Evolutionary conservation across 2,888 invertebrate species (phyloP).

Genomic region (Octonoba sinensis): DNA sequence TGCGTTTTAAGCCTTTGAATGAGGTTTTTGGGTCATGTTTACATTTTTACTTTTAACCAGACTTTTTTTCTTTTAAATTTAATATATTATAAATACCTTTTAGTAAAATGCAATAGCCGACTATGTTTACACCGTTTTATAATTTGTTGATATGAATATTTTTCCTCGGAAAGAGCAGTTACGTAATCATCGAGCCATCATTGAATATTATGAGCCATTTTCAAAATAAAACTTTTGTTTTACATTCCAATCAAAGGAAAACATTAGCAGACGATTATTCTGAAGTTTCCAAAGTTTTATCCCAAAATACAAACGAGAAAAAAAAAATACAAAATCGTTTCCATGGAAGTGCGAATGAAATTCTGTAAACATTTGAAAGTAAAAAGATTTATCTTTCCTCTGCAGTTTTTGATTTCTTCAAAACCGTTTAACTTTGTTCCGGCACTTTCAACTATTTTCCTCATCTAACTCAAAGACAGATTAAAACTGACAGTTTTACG

Average conservation of each 20-base stretch:
- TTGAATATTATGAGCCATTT: no score
- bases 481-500: no score
- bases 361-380: not conserved
- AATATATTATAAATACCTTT: no score
- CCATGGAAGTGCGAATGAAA: not conserved
- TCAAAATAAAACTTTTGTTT: not conserved
- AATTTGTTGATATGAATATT: conserved; percentile 9
- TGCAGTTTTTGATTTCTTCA: no score
- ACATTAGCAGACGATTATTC: no score
- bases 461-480: no score
- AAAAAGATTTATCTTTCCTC: no score
- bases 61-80: conserved; percentile 4
- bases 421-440: no score
- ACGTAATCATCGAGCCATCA: not conserved
- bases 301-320: no score
- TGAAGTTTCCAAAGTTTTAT: no score
- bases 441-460: no score
- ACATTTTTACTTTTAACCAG: conserved; percentile 5
- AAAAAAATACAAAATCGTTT: conserved; percentile 2
- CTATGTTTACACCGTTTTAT: conserved; percentile 4
- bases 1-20: not conserved
- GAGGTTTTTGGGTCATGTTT: not conserved
- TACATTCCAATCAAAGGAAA: conserved; percentile 3
- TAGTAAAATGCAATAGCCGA: not conserved
- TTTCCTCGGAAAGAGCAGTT: conserved; percentile 1